These are phyloP conservation scores for Pseudomyrmex flavicornis DNA, from an alignment of 1,140 invertebrate species.

Conservation along the genomic window DNA sequence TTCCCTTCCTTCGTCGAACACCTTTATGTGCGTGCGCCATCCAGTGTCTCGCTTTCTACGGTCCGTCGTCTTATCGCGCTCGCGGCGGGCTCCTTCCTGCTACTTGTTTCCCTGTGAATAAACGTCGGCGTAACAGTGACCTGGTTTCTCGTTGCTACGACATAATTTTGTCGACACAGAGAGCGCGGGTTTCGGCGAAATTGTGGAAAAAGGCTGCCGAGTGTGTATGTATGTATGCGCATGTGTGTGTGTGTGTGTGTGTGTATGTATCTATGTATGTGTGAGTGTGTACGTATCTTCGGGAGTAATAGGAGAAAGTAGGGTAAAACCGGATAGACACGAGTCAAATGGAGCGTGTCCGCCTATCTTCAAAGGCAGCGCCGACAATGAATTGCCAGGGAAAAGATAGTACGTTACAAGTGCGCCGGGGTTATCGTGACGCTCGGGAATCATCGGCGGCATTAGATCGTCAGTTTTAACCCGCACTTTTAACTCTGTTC, in stretches of 20 bases:
- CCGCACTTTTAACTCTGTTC: not conserved
- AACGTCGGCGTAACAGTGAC: constrained; percentile 50
- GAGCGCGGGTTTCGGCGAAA: constrained; percentile 24
- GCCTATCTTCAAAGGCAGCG: not conserved
- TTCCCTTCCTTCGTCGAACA: constrained; percentile 12
- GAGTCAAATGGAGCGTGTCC: constrained; percentile 31
- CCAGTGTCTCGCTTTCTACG: constrained; percentile 18
- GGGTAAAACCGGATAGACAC: constrained; percentile 36
- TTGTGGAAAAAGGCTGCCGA: constrained; percentile 22
- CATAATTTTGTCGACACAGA: constrained; percentile 29
- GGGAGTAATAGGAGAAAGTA: constrained; percentile 41
- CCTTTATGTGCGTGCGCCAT: constrained; percentile 13
- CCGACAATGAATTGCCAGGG: constrained; percentile 1
- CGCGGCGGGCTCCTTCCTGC: constrained; percentile 47
- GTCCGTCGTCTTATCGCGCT: constrained; percentile 37
- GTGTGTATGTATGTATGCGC: not conserved
- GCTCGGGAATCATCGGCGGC: not conserved
- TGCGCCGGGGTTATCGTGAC: not conserved
- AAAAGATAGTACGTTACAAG: not conserved
- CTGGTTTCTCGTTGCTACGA: constrained; percentile 23
- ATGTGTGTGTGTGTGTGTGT: not conserved
- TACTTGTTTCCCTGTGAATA: constrained; percentile 50
- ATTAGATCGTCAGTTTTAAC: not conserved
- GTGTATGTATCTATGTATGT: not conserved
- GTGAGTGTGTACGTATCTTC: not conserved